Conservation (phyloP, 2,113 vertebrate species). For the Nesogale talazaci region DNA sequence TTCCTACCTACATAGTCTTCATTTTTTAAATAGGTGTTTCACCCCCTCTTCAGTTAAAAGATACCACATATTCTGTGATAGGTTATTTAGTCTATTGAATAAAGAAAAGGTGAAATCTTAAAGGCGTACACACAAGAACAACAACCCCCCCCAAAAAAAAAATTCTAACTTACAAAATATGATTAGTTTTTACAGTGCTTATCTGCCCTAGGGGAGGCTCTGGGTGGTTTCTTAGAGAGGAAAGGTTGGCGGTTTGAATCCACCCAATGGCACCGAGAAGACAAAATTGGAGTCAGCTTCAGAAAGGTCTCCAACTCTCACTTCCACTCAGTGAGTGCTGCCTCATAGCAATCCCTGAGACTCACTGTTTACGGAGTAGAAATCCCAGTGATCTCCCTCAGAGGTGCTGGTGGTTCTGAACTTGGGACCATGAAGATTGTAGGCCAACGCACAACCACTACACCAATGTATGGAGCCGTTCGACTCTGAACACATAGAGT, state of each 20-base stretch:
- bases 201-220: neutral
- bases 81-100: neutral
- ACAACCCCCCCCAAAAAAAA: no score
- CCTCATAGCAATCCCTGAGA: no score
- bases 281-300: neutral
- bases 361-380: no score
- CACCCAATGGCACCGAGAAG: neutral
- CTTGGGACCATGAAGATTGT: no score
- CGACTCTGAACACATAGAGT: neutral
- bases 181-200: neutral
- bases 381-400: no score
- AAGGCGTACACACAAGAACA: neutral
- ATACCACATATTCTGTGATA: neutral
- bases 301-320: neutral
- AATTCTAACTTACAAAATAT: rapidly evolving
- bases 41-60: slow-evolving; percentile 12
- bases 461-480: neutral
- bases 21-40: neutral
- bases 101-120: neutral
- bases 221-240: no score
- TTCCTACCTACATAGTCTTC: neutral
- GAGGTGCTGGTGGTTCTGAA: no score
- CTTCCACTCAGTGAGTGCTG: no score
- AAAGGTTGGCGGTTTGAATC: neutral
- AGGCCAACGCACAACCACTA: no score